Evolutionary conservation across 2,888 invertebrate species (phyloP), one percentile per base, ranked within the genome.

Genomic region (Pseudeuparius sepicola): DNA sequence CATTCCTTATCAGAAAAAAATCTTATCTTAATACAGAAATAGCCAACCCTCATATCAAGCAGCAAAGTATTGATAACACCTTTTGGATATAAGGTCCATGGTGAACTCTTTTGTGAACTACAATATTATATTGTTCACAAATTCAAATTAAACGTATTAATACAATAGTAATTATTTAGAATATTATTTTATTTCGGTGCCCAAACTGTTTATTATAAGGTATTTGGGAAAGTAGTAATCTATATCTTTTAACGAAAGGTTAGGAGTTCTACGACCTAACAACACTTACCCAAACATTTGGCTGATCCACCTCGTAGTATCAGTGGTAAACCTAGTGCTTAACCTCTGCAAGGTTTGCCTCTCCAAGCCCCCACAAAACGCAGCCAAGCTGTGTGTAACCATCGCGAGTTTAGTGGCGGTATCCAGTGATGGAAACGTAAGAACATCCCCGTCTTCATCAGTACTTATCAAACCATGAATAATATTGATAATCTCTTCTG

Each of bases 281-380:
- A 5, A 25, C 28, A 45, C 59, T 55, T 57, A 82, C 83, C 80
- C 80, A 65, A 89, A 89, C 54, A 92, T 71, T 53, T 86, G 79
- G 33, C 85, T 76, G 51, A 92, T 67, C 92, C 92, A 92, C 46
- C 85, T 66, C 3, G 86, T 84, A 1, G 87, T 85, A 55, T 92
- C 92, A 16, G 80, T 78, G 1, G 84, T 80, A 46, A 93, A 75
- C 50, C 84, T 78, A 24, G 79, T 76, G 24, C 86, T 82, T 12
- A 93, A 69, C 49, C 82, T 75, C 36, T 84, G 77, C 34, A 90
- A 71, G 59, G 87, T 82, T 44, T 71, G 68, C 25, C 83, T 69
- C 43, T 88, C 86, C 43, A 93, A 60, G 33, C 85, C 78, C n/a
- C 85, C 80, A 43, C 88, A 77, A 55, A 87, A 82, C 1, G 92